Base-by-base conservation (phyloP, 2,888 invertebrate species). In the Ethmia dodecea region DNA sequence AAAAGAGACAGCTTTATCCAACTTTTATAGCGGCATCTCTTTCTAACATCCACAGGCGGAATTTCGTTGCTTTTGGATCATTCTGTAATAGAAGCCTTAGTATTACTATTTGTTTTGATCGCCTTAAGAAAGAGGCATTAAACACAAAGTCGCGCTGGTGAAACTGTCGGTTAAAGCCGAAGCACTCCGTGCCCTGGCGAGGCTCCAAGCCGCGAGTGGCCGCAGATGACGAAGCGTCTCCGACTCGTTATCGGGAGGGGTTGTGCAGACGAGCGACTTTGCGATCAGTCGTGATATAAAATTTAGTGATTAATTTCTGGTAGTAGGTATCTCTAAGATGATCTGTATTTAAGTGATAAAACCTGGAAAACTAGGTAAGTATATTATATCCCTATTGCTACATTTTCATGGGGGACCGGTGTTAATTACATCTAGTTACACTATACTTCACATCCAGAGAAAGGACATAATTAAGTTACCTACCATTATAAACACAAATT, bases 181-280 rank as follows among this genome's bases (percentile, higher is more conserved):
- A 18, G 49, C 50, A 52, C 60, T 68, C 44, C 70, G 70, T 68
- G 70, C 61, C 47, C 68, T 83, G 81, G 81, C 78, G 47, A 1
- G 10, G 43, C 38, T 77, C 81, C 80, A 81, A 80, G 52, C 72
- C 74, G 62, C 76, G 62, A 75, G 75, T 71, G 71, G 60, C 66
- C 75, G 61, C 78, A 70, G 71, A 73, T 73, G 74, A 75, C 74
- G 69, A 52, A 60, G 65, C 67, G 59, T 57, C 61, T 55, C 44
- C 50, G 37, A 45, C 59, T 74, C 70, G 76, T 76, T 78, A 79
- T 66, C 73, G 60, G 57, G 30, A 29, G 26, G 42, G 38, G 40
- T 37, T 38, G 35, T 28, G 33, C 40, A 59, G 45, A 55, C 55
- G 38, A 5, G 18, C 31, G 12, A 33, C 32, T 39, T n/a, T n/a